Evolutionary conservation across 2,797 vertebrate species (phyloP).

Genomic region (Spinibarbus caldwelli): DNA sequence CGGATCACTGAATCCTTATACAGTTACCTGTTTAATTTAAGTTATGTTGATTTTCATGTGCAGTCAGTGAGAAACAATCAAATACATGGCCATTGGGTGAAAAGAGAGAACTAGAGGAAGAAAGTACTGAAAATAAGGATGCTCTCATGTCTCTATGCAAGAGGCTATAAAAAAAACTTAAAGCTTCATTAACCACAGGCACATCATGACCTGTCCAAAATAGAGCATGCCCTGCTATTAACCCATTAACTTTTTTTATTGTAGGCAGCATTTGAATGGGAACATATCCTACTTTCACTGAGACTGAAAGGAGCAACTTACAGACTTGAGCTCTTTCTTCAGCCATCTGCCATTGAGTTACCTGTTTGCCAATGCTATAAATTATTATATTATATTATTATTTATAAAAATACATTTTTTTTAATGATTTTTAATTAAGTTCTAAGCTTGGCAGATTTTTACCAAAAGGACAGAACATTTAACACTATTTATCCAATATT

Average conservation of each 20-base stretch:
- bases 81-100: not conserved
- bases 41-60: not conserved
- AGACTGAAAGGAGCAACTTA: conserved; percentile 18
- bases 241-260: conserved; percentile 40
- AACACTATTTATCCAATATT: not conserved
- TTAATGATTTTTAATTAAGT: not conserved
- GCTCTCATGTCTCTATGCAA: conserved; percentile 5
- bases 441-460: not conserved
- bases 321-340: not conserved
- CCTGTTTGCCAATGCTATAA: not conserved
- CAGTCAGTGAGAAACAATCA: conserved; percentile 3
- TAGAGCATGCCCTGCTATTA: conserved; percentile 31
- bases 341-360: conserved; percentile 40
- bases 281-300: conserved; percentile 41
- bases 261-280: conserved; percentile 49
- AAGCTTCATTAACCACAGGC: conserved; percentile 50
- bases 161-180: conserved; percentile 26
- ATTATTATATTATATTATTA: not conserved
- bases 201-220: conserved; percentile 44
- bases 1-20: not conserved
- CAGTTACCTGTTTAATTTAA: not conserved
- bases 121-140: conserved; percentile 10
- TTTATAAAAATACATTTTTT: not conserved
- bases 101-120: conserved; percentile 13
- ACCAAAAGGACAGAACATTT: not conserved